Evolutionary conservation across 2,888 invertebrate genomes (phyloP).

Genomic region (Drosophila incognita): DNA sequence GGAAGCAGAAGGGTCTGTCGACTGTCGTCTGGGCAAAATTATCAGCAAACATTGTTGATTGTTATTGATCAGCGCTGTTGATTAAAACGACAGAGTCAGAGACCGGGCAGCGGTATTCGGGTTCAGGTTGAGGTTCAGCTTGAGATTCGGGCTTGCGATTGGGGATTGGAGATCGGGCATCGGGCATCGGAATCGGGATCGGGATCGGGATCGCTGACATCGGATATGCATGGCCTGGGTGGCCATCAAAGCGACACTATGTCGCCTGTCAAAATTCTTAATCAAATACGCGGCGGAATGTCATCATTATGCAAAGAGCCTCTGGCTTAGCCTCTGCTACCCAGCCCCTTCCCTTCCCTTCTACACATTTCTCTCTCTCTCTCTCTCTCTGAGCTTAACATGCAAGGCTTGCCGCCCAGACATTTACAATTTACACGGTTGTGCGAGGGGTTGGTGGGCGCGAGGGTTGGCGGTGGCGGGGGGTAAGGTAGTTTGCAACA

Average conservation of each 20-base stretch:
- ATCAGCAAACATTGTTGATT: constrained; percentile 82
- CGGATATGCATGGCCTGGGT: constrained; percentile 79
- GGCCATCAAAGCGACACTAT: constrained; percentile 82
- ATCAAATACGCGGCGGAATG: constrained; percentile 83
- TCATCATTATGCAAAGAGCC: constrained; percentile 81
- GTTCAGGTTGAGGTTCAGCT: constrained; percentile 14
- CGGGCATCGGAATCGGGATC: constrained; percentile 6
- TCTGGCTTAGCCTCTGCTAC: constrained; percentile 45
- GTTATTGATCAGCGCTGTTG: constrained; percentile 80
- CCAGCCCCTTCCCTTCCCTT: not conserved
- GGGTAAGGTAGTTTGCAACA: not conserved
- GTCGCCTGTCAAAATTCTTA: constrained; percentile 83
- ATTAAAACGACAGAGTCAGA: constrained; percentile 72
- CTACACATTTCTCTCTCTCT: not conserved
- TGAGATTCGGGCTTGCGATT: not conserved
- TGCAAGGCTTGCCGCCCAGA: constrained; percentile 54
- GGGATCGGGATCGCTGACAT: constrained; percentile 51
- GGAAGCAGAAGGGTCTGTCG: constrained; percentile 33
- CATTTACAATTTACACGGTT: constrained; percentile 67
- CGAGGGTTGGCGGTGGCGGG: too few species aligned
- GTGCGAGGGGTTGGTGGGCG: not conserved
- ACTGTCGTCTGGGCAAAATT: constrained; percentile 62
- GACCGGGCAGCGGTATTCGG: constrained; percentile 14
- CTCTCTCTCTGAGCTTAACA: constrained; percentile 13
- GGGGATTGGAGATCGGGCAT: constrained; percentile 2